Conservation (phyloP, 1,140 invertebrate genomes). For the Tribolium castaneum region DNA sequence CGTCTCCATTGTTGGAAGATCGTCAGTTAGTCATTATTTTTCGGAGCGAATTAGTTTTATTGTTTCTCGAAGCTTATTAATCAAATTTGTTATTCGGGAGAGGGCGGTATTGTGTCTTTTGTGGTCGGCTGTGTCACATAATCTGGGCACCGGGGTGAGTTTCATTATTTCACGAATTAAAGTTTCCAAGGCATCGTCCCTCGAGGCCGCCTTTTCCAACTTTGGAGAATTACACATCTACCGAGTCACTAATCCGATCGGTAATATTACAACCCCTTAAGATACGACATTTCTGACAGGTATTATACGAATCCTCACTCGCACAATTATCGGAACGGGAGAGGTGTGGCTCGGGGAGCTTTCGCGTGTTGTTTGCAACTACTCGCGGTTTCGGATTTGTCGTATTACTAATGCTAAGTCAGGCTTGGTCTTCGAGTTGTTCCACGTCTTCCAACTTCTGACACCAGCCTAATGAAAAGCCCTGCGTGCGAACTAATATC, state of each 20-base stretch:
- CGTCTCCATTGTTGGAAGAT: background rate
- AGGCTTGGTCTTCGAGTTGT: conserved; percentile 2
- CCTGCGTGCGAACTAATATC: background rate
- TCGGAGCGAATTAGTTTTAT: conserved; percentile 45
- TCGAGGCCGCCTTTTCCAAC: conserved; percentile 2
- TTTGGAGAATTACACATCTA: conserved; percentile 2
- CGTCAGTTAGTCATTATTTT: background rate
- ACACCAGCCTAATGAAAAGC: conserved; percentile 21
- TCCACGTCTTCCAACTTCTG: conserved; percentile 14
- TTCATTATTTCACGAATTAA: conserved; percentile 39
- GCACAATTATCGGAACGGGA: background rate
- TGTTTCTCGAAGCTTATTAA: conserved; percentile 43
- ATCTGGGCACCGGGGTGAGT: conserved; percentile 26
- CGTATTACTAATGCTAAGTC: conserved; percentile 24
- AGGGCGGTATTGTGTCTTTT: conserved; percentile 39
- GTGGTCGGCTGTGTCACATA: conserved; percentile 42
- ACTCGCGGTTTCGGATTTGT: conserved; percentile 21
- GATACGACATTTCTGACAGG: conserved; percentile 15
- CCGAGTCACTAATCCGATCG: conserved; percentile 17
- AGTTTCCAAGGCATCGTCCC: conserved; percentile 14
- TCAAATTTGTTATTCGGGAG: conserved; percentile 45
- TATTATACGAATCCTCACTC: conserved; percentile 12
- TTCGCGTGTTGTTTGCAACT: conserved; percentile 13
- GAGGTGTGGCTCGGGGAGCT: conserved; percentile 13
- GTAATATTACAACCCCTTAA: conserved; percentile 6